A percentile compares a stretch with the other conserved stretches of the same genome.
phyloP scores from a whole-genome alignment of 2,888 invertebrate species.

The Drosophila affinis region DNA sequence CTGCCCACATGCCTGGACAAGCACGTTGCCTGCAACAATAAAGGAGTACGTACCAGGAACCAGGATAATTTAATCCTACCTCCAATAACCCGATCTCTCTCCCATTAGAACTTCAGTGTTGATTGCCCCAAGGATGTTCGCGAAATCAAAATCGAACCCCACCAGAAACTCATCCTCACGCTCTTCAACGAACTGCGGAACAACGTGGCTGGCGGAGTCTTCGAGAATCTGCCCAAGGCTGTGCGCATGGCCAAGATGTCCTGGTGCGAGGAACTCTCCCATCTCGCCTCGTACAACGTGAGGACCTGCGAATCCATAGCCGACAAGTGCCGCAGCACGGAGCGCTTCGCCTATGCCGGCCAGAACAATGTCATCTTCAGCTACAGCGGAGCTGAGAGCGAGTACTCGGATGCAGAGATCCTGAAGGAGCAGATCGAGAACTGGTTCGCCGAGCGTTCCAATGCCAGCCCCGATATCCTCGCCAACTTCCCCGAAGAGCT shows the following conservation, averaged over 20 bases:
- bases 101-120: conserved; percentile 49
- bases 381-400: conserved; percentile 60
- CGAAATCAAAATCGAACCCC: conserved; percentile 35
- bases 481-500: conserved; percentile 60
- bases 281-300: conserved; percentile 60
- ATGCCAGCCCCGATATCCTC: conserved; percentile 48
- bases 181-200: conserved; percentile 64
- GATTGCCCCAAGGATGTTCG: conserved; percentile 57
- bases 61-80: background rate
- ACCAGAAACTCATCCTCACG: conserved; percentile 57
- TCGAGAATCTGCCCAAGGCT: conserved; percentile 57
- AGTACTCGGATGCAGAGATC: conserved; percentile 65
- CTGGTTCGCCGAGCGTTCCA: conserved; percentile 57
- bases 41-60: conserved; percentile 44
- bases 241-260: conserved; percentile 70
- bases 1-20: conserved; percentile 65
- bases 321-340: conserved; percentile 67
- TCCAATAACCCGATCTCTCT: background rate
- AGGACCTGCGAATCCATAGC: conserved; percentile 58
- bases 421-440: conserved; percentile 67
- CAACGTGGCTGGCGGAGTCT: conserved; percentile 56
- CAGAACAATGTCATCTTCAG: conserved; percentile 67
- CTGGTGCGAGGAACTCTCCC: conserved; percentile 64
- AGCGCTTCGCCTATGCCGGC: conserved; percentile 62
- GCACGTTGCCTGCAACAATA: conserved; percentile 67